Conservation (phyloP, 2,888 invertebrate genomes). For the Megalurothrips usitatus region DNA sequence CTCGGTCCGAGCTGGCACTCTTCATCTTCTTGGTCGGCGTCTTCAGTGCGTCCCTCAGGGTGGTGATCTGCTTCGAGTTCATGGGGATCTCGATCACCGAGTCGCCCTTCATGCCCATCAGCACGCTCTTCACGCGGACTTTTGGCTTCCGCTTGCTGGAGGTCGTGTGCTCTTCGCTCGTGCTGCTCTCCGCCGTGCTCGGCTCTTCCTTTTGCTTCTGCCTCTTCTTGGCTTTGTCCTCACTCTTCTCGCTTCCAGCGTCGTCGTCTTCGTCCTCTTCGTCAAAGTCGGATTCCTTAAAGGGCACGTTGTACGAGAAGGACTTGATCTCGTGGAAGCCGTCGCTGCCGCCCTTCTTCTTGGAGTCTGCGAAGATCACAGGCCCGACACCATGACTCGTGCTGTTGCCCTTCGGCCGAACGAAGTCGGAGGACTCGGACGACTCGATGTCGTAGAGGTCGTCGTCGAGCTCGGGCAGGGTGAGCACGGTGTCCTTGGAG, state of each 20-base stretch:
- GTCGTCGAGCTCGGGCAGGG: not conserved
- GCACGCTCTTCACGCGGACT: not conserved
- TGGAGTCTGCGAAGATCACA: not conserved
- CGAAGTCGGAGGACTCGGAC: conserved; percentile 3
- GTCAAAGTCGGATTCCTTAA: not conserved
- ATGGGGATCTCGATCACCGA: not conserved
- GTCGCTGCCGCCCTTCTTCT: not conserved
- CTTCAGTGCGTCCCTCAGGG: not conserved
- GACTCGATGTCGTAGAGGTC: not conserved
- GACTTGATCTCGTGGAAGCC: not conserved
- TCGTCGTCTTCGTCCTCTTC: conserved; percentile 6
- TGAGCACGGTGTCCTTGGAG: not conserved
- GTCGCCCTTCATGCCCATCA: conserved; percentile 20
- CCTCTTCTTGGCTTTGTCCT: not conserved
- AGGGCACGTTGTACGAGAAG: not conserved
- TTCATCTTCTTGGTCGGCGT: not conserved
- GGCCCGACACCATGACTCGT: not conserved
- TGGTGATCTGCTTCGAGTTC: not conserved
- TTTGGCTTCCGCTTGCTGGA: not conserved
- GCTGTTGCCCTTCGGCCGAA: not conserved
- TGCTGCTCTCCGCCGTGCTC: conserved; percentile 3
- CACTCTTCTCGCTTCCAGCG: not conserved
- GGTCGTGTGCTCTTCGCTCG: not conserved
- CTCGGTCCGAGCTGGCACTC: conserved; percentile 24
- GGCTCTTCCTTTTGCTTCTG: not conserved